Percentiles rank a stretch among this genome's conserved stretches.
phyloP scores from a whole-genome alignment of 2,113 vertebrate species.

The Serinus canaria region DNA sequence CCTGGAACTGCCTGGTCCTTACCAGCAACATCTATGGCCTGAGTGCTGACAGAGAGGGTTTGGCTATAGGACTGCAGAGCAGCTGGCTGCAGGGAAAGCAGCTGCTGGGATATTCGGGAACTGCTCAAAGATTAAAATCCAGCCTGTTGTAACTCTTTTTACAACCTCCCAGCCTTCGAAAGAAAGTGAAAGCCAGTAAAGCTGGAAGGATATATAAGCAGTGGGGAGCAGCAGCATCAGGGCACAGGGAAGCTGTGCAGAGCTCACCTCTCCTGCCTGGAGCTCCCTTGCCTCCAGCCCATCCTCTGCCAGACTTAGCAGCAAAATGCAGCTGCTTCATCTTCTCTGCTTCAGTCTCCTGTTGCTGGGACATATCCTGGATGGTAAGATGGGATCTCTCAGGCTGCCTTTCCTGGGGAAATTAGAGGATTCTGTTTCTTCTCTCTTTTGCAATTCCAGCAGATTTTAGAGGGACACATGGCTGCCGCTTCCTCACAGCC shows the following conservation, averaged over 20 bases:
- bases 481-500: rapidly evolving
- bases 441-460: neutral
- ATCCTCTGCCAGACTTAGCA: neutral
- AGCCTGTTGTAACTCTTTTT: neutral
- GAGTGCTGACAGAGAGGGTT: neutral
- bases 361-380: neutral
- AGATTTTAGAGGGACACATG: neutral
- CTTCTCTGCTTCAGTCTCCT: constrained; percentile 22
- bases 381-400: constrained; percentile 4
- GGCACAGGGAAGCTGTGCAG: neutral
- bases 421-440: neutral
- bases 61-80: neutral
- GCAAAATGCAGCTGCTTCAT: neutral
- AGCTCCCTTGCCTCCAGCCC: neutral
- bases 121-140: neutral
- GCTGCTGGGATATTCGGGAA: neutral
- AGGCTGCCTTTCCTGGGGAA: neutral
- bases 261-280: neutral
- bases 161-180: neutral
- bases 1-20: neutral
- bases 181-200: constrained; percentile 46
- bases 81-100: constrained; percentile 17
- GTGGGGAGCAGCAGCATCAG: neutral
- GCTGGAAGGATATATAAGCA: constrained; percentile 37
- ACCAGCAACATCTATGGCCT: neutral